Percentiles rank a stretch among this genome's conserved stretches.
Conservation (phyloP, 2,797 vertebrate genomes). For the Myiotriccus ornatus region DNA sequence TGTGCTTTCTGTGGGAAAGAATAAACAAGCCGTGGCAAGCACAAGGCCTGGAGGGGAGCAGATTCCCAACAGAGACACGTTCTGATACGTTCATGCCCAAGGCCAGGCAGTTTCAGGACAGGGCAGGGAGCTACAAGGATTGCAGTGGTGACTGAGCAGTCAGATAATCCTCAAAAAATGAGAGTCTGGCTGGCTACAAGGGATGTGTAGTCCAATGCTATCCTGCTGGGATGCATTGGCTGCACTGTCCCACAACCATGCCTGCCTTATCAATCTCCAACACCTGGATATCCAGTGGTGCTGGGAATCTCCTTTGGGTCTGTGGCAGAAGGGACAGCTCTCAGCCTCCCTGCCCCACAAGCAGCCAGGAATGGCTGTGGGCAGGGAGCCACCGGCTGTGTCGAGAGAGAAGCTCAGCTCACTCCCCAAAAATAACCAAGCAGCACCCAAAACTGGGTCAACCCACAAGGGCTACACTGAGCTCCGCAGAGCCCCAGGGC, state of each 20-base stretch:
- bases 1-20: constrained; percentile 50
- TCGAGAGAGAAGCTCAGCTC: neutral
- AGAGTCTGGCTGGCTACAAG: neutral
- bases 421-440: neutral
- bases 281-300: neutral
- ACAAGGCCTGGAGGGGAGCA: neutral
- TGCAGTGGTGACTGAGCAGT: neutral
- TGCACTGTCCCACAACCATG: neutral
- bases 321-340: neutral
- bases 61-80: neutral
- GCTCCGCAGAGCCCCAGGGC: neutral
- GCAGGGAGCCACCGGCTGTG: neutral
- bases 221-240: neutral
- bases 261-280: neutral
- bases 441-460: constrained; percentile 37
- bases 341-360: accelerated
- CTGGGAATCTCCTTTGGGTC: neutral
- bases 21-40: constrained; percentile 48
- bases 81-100: neutral
- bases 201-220: accelerated
- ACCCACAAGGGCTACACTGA: neutral
- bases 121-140: neutral
- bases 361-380: neutral
- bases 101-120: neutral
- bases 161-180: neutral